phyloP scores from a whole-genome alignment of 2,113 vertebrate species.

The Anser cygnoides region DNA sequence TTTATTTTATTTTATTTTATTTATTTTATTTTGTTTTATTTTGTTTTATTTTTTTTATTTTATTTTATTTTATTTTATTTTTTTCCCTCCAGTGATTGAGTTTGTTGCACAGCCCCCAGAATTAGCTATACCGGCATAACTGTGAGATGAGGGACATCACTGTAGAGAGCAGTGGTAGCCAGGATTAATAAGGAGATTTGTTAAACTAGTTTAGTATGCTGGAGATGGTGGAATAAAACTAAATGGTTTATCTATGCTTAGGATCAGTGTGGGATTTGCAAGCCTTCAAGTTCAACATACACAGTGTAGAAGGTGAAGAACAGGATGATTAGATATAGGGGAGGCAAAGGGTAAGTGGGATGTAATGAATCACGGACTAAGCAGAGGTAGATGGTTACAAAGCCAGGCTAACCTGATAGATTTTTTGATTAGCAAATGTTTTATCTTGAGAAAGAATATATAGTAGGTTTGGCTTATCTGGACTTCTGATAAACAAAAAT shows the following conservation, averaged over 20 bases:
- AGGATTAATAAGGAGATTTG: neutral
- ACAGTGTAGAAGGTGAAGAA: neutral
- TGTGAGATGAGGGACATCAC: neutral
- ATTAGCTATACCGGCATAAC: neutral
- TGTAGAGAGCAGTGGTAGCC: neutral
- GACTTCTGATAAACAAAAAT: conserved; percentile 24
- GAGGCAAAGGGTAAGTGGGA: neutral
- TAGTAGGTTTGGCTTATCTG: neutral
- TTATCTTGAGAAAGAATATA: neutral
- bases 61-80: neutral
- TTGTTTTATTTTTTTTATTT: neutral
- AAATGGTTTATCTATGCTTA: neutral
- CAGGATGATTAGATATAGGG: neutral
- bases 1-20: neutral
- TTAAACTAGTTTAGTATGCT: neutral
- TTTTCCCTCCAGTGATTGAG: neutral
- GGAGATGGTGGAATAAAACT: neutral
- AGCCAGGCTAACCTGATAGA: neutral
- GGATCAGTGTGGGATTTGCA: neutral
- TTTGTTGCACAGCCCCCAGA: neutral
- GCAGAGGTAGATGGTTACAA: neutral
- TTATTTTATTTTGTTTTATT: neutral
- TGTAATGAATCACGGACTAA: neutral
- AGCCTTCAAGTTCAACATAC: neutral
- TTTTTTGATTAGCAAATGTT: neutral